Base-by-base conservation (phyloP, 2,888 invertebrate species). In the Odiellus spinosus region DNA sequence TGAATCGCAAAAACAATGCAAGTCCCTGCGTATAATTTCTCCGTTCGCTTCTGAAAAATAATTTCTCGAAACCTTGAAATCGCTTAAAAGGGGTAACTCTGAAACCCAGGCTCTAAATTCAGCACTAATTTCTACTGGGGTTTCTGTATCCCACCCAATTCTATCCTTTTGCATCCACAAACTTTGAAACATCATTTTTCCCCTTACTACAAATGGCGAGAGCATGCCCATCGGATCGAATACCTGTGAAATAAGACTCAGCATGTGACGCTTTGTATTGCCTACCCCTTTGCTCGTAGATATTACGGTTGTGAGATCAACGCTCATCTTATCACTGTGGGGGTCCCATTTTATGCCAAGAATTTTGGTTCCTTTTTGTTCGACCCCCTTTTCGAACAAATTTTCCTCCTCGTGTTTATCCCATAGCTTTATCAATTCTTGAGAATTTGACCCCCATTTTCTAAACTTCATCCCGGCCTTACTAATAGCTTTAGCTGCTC, bases 1-100 rank as follows among this genome's bases (percentile, higher is more conserved):
- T 5, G 58, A 57, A 36, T 60, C 58, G 11, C 49, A 54, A 42
- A 58, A 60, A 19, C 44, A 49, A 47, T 53, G 50, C 2, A 48
- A 26, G 26, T 8, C 26, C 26, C 4, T 26, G 26, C 26, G 19
- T 11, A 8, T n/a, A 45, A 21, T 21, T 8, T n/a, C 11, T 14
- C 12, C 14, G 14, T 18, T 2, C 1, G 38, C 32, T 6, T 10
- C 34, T 10, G 26, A 18, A 18, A 33, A 39, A 18, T 36, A 38
- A 15, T 44, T 52, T 12, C 48, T 40, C 12, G 48, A 35, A 10
- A 53, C 44, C n/a, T 40, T 19, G 6, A 43, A 14, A n/a, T 26
- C 26, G 20, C 34, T 17, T 8, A 50, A 32, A 2, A 3, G 2
- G 10, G 36, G 10, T 15, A 52, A 14, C 14, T 47, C 32, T 2